Percentiles rank a stretch among this genome's conserved stretches.
phyloP scores from a whole-genome alignment of 2,888 invertebrate species.

The Thecophora atra region DNA sequence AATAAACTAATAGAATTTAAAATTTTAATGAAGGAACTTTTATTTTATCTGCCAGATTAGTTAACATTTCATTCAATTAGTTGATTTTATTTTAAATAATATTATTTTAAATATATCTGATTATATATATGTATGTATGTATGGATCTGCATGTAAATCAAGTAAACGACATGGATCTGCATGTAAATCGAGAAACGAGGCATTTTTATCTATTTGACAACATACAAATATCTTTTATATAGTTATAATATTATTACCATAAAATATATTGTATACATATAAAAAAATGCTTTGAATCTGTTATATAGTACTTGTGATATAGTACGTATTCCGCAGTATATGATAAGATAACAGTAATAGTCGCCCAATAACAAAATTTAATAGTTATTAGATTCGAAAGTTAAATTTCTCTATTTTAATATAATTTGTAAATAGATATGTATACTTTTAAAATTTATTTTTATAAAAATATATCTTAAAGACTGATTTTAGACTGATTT shows the following conservation, averaged over 20 bases:
- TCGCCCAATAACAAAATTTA: neutral
- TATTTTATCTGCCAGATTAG: neutral
- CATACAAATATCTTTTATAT: too few species aligned
- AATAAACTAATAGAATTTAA: neutral
- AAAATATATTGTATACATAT: slow-evolving; percentile 1
- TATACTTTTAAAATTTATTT: neutral
- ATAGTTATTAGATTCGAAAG: too few species aligned
- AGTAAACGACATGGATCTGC: too few species aligned
- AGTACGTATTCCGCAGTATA: neutral
- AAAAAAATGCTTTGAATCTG: neutral
- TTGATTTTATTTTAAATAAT: too few species aligned
- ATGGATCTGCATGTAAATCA: slow-evolving; percentile 5
- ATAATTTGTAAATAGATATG: neutral
- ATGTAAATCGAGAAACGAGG: too few species aligned
- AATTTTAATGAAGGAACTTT: neutral
- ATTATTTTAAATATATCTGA: slow-evolving; percentile 2
- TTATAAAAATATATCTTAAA: neutral
- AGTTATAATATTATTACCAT: neutral
- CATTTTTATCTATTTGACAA: too few species aligned
- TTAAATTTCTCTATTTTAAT: neutral
- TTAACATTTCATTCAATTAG: neutral
- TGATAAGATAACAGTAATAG: slow-evolving; percentile 27
- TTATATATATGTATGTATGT: slow-evolving; percentile 13
- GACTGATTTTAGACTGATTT: neutral
- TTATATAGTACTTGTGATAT: neutral